Percentiles rank a stretch among this genome's conserved stretches.
phyloP scores from a whole-genome alignment of 1,140 invertebrate genomes.

The Polyergus mexicanus region DNA sequence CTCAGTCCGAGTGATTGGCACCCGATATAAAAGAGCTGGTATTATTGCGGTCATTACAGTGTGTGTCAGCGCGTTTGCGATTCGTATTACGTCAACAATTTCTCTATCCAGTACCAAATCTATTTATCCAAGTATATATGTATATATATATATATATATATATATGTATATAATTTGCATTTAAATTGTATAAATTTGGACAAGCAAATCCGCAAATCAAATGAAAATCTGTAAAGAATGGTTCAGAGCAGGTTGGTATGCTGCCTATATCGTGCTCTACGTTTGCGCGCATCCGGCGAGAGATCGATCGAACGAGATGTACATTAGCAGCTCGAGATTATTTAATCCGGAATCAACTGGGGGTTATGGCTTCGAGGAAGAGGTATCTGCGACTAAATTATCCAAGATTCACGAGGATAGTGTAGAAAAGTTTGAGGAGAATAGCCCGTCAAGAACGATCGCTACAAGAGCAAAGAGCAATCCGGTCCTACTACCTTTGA shows the following conservation, averaged over 20 bases:
- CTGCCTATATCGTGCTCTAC: conserved; percentile 27
- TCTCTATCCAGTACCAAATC: neutral
- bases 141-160: too few species aligned
- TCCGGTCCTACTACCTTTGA: conserved; percentile 23
- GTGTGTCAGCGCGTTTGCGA: conserved; percentile 67
- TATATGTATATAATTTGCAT: neutral
- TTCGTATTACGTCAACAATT: neutral
- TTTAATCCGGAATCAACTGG: neutral
- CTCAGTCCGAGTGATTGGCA: conserved; percentile 58
- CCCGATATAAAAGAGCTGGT: conserved; percentile 80
- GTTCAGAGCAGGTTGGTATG: neutral
- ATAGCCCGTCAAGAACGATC: conserved; percentile 16
- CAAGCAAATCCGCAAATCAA: neutral
- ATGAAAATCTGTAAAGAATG: conserved; percentile 32
- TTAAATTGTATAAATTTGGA: neutral
- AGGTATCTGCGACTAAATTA: neutral
- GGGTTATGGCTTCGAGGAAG: neutral
- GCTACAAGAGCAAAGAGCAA: neutral
- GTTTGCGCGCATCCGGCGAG: neutral
- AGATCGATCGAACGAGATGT: neutral
- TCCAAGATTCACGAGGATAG: neutral
- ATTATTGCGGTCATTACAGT: conserved; percentile 75
- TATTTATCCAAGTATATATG: neutral
- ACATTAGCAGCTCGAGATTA: neutral
- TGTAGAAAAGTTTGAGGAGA: conserved; percentile 1